Evolutionary conservation across 2,797 vertebrate genomes (phyloP).

Genomic region (Sitta carolinensis): DNA sequence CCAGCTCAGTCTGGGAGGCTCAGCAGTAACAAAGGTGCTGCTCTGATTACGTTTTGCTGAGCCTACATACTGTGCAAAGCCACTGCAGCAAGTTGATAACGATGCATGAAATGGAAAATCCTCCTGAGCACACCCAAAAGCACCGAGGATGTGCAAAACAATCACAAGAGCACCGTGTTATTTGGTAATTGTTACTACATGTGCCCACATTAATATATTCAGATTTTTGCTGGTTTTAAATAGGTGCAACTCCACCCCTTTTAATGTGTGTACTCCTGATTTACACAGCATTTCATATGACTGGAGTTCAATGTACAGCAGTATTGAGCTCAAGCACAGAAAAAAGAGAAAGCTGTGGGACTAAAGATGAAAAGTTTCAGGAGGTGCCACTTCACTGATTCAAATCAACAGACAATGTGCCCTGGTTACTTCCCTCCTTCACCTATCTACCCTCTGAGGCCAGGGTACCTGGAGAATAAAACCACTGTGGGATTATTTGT

Average conservation of each 20-base stretch:
- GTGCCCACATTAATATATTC: neutral
- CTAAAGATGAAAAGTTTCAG: neutral
- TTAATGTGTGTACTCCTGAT: neutral
- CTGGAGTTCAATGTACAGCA: neutral
- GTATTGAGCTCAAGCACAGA: neutral
- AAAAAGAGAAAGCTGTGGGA: neutral
- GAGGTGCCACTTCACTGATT: neutral
- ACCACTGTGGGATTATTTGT: neutral
- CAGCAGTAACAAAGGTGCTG: slow-evolving; percentile 2
- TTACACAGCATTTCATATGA: neutral
- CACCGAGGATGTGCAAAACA: neutral
- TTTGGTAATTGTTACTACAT: neutral
- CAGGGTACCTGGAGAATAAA: slow-evolving; percentile 17
- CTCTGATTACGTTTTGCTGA: slow-evolving; percentile 46
- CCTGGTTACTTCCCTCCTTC: neutral
- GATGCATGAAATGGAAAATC: slow-evolving; percentile 40
- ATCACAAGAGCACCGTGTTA: neutral
- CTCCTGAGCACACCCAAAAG: neutral
- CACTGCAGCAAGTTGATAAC: slow-evolving; percentile 22
- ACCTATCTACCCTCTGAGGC: neutral
- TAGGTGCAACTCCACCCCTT: neutral
- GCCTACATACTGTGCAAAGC: slow-evolving; percentile 15
- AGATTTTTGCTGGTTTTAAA: neutral
- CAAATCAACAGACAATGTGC: neutral
- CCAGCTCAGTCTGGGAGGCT: neutral